These are phyloP conservation scores for Catocala fraxini DNA, from an alignment of 2,888 invertebrate species.

Conservation along the genomic window DNA sequence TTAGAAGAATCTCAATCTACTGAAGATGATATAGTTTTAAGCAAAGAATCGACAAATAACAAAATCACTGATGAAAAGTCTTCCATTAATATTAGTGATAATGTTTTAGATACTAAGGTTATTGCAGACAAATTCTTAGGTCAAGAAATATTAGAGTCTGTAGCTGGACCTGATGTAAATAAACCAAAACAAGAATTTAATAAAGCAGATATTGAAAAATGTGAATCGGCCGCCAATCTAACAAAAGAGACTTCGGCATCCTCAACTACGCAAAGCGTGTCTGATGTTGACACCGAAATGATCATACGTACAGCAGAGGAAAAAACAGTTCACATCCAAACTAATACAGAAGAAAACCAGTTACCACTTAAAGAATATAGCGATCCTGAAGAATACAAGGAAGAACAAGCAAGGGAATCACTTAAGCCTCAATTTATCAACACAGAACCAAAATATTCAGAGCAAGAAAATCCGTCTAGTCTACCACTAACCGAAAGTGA, in stretches of 20 bases:
- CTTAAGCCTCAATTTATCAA: neutral
- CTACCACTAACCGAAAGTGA: slow-evolving; percentile 50
- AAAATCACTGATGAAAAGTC: slow-evolving; percentile 64
- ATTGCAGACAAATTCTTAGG: slow-evolving; percentile 17
- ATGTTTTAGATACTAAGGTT: slow-evolving; percentile 36
- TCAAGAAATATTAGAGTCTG: slow-evolving; percentile 20
- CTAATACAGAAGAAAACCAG: neutral
- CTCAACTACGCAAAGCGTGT: slow-evolving; percentile 13
- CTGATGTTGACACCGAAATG: slow-evolving; percentile 14
- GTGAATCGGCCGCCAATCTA: neutral
- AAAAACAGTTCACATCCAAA: slow-evolving; percentile 13
- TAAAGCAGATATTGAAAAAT: neutral
- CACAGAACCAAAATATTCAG: neutral
- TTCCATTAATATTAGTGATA: slow-evolving; percentile 56
- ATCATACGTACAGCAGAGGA: slow-evolving; percentile 1
- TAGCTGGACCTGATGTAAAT: neutral
- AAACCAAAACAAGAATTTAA: neutral
- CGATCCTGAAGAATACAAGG: too few species aligned
- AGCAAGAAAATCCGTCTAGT: neutral
- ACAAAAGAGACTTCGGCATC: slow-evolving; percentile 7
- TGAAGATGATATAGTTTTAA: slow-evolving; percentile 47
- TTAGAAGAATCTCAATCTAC: slow-evolving; percentile 62
- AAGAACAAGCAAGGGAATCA: neutral
- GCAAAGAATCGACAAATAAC: slow-evolving; percentile 52
- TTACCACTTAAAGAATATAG: neutral